These are phyloP conservation scores for Sus cebifrons DNA, from an alignment of 2,797 vertebrate species.

Conservation along the genomic window DNA sequence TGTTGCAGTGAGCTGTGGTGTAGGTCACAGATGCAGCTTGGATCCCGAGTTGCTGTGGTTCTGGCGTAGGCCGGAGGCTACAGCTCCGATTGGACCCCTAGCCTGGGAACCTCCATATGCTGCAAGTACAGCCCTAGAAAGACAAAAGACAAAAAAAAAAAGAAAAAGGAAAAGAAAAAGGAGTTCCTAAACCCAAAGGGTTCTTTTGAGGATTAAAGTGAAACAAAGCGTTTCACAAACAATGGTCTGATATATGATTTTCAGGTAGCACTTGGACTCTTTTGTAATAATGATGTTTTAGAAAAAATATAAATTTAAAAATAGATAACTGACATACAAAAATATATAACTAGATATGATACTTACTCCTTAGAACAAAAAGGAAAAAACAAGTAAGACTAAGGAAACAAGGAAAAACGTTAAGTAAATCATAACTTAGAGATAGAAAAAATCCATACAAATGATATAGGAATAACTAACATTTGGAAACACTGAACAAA, in stretches of 20 bases:
- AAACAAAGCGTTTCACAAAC: constrained; percentile 62
- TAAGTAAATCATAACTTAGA: background rate
- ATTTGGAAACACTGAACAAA: constrained; percentile 13
- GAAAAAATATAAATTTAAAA: background rate
- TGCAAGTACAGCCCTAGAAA: no score
- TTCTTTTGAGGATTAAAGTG: constrained; percentile 45
- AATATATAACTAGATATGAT: background rate
- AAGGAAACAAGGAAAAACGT: constrained; percentile 32
- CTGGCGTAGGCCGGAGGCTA: no score
- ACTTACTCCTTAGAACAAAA: background rate
- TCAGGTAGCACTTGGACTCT: background rate
- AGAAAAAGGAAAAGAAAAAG: no score
- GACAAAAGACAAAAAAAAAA: no score
- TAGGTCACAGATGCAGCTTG: no score
- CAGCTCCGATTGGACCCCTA: no score
- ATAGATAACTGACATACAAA: background rate
- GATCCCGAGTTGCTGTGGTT: no score
- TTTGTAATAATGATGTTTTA: background rate
- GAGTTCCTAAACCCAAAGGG: background rate
- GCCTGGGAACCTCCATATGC: no score
- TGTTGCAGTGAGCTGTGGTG: no score
- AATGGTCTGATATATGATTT: background rate
- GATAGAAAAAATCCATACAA: background rate
- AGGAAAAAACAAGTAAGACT: background rate
- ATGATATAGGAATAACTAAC: background rate